phyloP scores from a whole-genome alignment of 2,888 invertebrate species.

The Frankliniella fusca region DNA sequence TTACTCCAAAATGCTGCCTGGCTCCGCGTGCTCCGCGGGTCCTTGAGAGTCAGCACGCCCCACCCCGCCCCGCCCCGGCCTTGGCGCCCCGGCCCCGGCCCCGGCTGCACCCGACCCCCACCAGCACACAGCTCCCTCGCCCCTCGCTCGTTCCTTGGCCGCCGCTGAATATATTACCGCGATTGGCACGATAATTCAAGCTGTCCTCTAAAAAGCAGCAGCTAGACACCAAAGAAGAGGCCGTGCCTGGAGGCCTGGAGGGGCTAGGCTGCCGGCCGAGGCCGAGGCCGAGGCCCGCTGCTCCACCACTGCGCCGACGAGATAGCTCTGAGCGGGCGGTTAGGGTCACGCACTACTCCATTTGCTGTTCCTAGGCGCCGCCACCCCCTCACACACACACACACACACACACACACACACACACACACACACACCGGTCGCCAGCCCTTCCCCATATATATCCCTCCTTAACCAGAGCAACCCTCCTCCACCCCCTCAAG shows the following conservation, averaged over 20 bases:
- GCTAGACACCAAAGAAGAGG: not conserved
- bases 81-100: not conserved
- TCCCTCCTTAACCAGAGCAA: no score
- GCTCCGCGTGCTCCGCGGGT: no score
- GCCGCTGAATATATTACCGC: conserved; percentile 1
- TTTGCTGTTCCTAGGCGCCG: no score
- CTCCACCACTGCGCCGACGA: not conserved
- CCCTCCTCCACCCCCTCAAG: no score
- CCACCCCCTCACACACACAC: no score
- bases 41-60: no score
- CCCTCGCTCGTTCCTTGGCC: not conserved
- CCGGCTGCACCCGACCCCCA: not conserved
- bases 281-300: not conserved
- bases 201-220: conserved; percentile 3
- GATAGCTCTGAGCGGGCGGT: no score
- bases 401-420: no score
- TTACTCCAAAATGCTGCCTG: no score
- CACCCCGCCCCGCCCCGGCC: not conserved
- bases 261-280: not conserved
- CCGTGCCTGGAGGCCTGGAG: not conserved
- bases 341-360: no score
- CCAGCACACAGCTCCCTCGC: not conserved
- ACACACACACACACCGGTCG: no score
- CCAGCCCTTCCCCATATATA: no score
- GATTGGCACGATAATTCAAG: conserved; percentile 10